These are phyloP conservation scores for Sminthurides bifidus DNA, from an alignment of 1,140 invertebrate genomes.

Conservation along the genomic window DNA sequence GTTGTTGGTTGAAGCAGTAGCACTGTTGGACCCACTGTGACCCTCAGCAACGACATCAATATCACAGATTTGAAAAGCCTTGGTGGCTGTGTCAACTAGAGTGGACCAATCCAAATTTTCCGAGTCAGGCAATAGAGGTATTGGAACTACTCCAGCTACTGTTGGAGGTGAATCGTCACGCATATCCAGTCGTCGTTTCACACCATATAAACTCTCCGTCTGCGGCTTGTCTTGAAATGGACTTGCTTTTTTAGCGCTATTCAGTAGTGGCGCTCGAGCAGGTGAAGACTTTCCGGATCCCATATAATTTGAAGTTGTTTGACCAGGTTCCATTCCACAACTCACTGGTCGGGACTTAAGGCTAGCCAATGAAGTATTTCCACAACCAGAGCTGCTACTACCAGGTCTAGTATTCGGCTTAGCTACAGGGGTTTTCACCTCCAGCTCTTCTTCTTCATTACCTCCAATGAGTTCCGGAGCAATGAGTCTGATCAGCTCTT, in stretches of 20 bases:
- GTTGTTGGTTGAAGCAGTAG: not conserved
- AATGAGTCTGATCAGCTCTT: conserved; percentile 77
- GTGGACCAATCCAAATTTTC: conserved; percentile 10
- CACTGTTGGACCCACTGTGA: conserved; percentile 3
- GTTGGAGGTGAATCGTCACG: no score
- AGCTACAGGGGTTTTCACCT: not conserved
- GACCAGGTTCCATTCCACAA: conserved; percentile 9
- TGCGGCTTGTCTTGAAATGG: not conserved
- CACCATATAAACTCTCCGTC: no score
- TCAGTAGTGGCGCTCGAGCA: no score
- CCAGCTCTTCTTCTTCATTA: not conserved
- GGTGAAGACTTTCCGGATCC: no score
- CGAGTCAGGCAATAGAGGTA: conserved; percentile 8
- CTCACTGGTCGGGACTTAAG: conserved; percentile 17
- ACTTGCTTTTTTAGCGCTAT: not conserved
- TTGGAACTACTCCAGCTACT: not conserved
- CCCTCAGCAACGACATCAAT: not conserved
- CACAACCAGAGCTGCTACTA: conserved; percentile 6
- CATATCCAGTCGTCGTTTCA: no score
- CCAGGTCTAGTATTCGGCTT: conserved; percentile 4
- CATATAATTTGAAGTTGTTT: no score
- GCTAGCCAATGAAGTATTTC: not conserved
- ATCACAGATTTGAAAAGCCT: conserved; percentile 19
- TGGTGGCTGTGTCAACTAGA: conserved; percentile 21
- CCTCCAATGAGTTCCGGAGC: conserved; percentile 53